Conservation (phyloP, 2,797 vertebrate species). For the Eospalax fontanierii region DNA sequence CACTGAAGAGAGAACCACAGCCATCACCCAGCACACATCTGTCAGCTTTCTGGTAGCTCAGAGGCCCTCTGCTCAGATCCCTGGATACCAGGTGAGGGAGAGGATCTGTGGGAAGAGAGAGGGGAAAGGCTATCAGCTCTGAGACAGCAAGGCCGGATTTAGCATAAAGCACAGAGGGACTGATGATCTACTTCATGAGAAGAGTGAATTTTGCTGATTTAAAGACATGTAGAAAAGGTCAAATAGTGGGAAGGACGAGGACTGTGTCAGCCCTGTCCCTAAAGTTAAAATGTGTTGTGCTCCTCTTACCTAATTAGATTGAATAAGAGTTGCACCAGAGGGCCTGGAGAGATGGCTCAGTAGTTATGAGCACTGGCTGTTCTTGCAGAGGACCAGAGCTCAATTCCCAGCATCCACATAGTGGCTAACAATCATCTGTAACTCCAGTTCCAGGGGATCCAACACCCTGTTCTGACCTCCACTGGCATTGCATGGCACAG, state of each 20-base stretch:
- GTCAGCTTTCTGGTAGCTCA: conserved; percentile 52
- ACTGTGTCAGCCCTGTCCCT: neutral
- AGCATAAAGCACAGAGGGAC: neutral
- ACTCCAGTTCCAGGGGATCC: no score
- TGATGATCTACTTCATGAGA: neutral
- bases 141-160: neutral
- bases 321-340: neutral
- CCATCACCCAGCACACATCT: neutral
- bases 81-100: neutral
- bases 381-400: no score
- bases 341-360: no score
- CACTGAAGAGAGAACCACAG: neutral
- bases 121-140: accelerated
- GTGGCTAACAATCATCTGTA: no score
- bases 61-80: neutral
- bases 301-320: neutral
- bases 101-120: neutral
- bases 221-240: neutral
- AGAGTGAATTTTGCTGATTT: neutral
- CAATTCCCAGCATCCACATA: no score
- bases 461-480: no score
- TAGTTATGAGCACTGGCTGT: no score
- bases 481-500: no score
- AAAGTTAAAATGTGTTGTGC: neutral
- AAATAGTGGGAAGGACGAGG: accelerated